Conservation (phyloP, 2,113 vertebrate species). For the Dolichallabes microphthalmus region DNA sequence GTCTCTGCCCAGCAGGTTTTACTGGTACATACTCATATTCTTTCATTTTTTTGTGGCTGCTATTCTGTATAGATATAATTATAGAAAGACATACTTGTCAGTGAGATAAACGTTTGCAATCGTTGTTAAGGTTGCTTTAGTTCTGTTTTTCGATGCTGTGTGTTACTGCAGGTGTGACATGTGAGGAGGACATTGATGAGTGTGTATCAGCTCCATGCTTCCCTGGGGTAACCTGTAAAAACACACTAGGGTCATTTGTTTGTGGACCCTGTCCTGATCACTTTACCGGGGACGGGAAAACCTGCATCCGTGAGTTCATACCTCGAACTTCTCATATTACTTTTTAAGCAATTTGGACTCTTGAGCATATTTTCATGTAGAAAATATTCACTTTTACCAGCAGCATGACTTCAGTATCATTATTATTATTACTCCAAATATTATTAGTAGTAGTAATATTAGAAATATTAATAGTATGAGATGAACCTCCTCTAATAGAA, state of each 20-base stretch:
- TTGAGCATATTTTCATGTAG: background rate
- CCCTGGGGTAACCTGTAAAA: slow-evolving; percentile 75
- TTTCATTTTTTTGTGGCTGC: background rate
- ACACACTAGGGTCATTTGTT: slow-evolving; percentile 79
- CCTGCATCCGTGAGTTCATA: slow-evolving; percentile 65
- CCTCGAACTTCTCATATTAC: background rate
- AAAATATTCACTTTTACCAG: background rate
- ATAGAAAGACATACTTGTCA: too few relatives aligned
- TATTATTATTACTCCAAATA: background rate
- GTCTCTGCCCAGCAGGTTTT: slow-evolving; percentile 78
- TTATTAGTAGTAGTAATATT: background rate
- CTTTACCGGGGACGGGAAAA: slow-evolving; percentile 76
- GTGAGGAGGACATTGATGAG: slow-evolving; percentile 84
- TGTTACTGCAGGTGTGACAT: slow-evolving; percentile 74
- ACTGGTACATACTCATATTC: slow-evolving; percentile 70
- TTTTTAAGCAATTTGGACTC: background rate
- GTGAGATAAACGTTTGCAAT: background rate
- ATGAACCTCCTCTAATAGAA: background rate
- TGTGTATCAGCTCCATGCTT: slow-evolving; percentile 79
- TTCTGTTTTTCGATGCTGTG: background rate
- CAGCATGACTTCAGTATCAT: background rate
- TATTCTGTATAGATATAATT: background rate
- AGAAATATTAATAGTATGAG: background rate
- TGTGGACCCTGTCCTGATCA: slow-evolving; percentile 81
- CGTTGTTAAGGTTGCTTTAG: background rate